Conservation (phyloP, 2,888 invertebrate species). For the Gryllus longicercus region DNA sequence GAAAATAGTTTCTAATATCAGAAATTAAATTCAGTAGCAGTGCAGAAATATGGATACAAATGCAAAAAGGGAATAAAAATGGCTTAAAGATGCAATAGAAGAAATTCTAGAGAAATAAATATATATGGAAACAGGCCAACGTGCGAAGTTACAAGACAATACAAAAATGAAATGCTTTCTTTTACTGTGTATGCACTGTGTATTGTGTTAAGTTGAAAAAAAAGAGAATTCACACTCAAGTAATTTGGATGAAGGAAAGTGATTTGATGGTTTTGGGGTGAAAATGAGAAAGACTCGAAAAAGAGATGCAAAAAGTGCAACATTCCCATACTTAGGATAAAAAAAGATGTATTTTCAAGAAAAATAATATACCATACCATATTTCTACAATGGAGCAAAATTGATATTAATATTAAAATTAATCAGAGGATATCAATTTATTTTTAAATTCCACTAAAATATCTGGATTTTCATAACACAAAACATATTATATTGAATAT, state of each 20-base stretch:
- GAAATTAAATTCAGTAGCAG: neutral
- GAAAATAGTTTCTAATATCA: neutral
- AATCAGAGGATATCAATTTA: conserved; percentile 17
- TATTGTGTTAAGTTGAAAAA: neutral
- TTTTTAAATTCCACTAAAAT: neutral
- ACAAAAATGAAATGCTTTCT: conserved; percentile 17
- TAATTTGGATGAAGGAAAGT: neutral
- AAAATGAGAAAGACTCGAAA: neutral
- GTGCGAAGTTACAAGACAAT: conserved; percentile 1
- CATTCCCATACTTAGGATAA: conserved; percentile 8
- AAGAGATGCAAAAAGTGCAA: conserved; percentile 17
- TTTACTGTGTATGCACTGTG: neutral
- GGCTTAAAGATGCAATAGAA: neutral
- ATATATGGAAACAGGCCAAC: conserved; percentile 17
- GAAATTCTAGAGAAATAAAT: neutral
- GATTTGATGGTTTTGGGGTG: neutral
- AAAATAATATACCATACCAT: conserved; percentile 17
- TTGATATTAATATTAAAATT: conserved; percentile 17
- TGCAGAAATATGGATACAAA: conserved; percentile 8
- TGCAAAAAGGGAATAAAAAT: neutral
- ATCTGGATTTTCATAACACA: neutral
- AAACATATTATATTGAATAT: neutral
- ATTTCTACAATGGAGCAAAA: conserved; percentile 17
- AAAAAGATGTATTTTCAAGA: conserved; percentile 17
- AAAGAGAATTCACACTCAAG: neutral